Evolutionary conservation across 2,888 invertebrate genomes (phyloP).

Genomic region (Cantharis rustica): DNA sequence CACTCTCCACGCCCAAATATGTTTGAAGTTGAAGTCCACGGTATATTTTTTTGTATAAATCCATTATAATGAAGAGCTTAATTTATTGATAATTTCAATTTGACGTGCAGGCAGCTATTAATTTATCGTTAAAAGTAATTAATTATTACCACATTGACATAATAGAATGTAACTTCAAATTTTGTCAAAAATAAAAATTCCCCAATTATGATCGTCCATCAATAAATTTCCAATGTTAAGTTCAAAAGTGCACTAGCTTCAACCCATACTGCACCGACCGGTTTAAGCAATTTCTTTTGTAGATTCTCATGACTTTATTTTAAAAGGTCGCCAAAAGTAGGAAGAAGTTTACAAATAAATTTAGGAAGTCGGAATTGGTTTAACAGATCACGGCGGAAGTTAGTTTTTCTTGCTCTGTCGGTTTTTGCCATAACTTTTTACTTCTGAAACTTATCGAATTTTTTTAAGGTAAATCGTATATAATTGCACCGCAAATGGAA

Average conservation of each 20-base stretch:
- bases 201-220: too few species aligned
- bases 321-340: neutral
- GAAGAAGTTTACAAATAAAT: neutral
- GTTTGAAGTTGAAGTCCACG: neutral
- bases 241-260: neutral
- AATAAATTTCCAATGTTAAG: neutral
- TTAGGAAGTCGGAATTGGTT: neutral
- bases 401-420: neutral
- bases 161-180: neutral
- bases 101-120: neutral
- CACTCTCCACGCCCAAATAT: too few species aligned
- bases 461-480: neutral
- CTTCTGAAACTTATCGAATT: neutral
- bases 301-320: neutral
- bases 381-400: neutral
- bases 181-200: neutral
- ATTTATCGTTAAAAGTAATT: neutral
- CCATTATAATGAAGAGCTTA: neutral
- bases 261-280: neutral
- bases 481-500: neutral
- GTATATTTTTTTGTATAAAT: neutral
- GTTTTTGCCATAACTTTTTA: neutral
- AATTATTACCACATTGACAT: neutral
- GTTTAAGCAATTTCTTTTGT: neutral
- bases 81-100: neutral